Base-by-base conservation (phyloP, 2,113 vertebrate genomes). In the Onychostoma macrolepis region DNA sequence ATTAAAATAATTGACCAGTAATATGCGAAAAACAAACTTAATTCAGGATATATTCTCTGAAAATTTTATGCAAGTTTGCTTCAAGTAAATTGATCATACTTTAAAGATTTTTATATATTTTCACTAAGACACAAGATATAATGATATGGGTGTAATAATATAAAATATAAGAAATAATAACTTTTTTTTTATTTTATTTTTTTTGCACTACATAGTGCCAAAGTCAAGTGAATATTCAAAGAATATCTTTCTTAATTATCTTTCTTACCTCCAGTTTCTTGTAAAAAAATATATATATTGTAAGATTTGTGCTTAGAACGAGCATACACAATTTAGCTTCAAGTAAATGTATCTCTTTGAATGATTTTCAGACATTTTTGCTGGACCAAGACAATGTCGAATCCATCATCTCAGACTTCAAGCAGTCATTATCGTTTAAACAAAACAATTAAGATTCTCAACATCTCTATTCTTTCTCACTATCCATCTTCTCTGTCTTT, bases 401-500 rank as follows among this genome's bases (percentile, higher is more conserved):
- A 84, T 85, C 88, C 67, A 36, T 38, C 77, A 89, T 71, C 81
- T 76, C 53, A 74, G 50, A 72, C 63, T 83, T 89, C 24, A 89
- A n/a, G 56, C 72, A 28, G n/a, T 38, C 65, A 15, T 88, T 74
- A 87, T 89, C 81, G 19, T 33, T 77, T n/a, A 87, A 85, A 88
- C 84, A 86, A 87, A 90, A 89, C 87, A 89, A 90, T 90, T 90
- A 89, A 85, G 58, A 86, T 86, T 69, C 75, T 83, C 76, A 86
- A 45, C 74, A 75, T 85, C 74, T 83, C 36, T 71, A 69, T 74
- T 85, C 38, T 79, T 38, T 36, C n/a, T 67, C 85, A 38, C 30
- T 15, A 9, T 53, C 56, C 33, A n/a, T 63, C 56, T 43, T 43
- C 53, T 45, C 72, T 67, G 36, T 67, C 67, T 58, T 45, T 61